Percentiles rank a stretch among this genome's conserved stretches.
Evolutionary conservation across 1,140 invertebrate species (phyloP).

Genomic region (Zaprionus ornatus): DNA sequence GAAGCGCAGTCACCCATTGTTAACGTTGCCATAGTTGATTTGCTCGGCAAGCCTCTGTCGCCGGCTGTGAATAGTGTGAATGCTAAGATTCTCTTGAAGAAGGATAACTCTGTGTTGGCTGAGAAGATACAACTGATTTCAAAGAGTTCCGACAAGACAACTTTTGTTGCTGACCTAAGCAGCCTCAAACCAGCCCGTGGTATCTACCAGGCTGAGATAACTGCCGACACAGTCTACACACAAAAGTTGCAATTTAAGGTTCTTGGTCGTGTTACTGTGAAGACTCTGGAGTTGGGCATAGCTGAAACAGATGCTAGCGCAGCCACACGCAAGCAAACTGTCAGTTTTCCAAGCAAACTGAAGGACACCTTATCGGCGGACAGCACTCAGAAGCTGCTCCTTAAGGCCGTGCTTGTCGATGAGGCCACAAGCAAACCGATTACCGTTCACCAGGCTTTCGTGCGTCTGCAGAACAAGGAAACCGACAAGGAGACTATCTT

Average conservation of each 20-base stretch:
- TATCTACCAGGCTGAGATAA: slow-evolving; percentile 92
- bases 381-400: slow-evolving; percentile 93
- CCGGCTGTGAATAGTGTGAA: slow-evolving; percentile 55
- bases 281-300: slow-evolving; percentile 94
- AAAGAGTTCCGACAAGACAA: slow-evolving; percentile 85
- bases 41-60: slow-evolving; percentile 91
- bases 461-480: slow-evolving; percentile 89
- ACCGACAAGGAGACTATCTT: slow-evolving; percentile 94
- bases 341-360: slow-evolving; percentile 90
- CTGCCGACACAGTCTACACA: slow-evolving; percentile 87
- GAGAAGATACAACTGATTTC: slow-evolving; percentile 70
- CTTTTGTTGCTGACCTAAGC: slow-evolving; percentile 92
- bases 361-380: slow-evolving; percentile 90
- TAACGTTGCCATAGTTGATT: slow-evolving; percentile 91
- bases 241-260: slow-evolving; percentile 89
- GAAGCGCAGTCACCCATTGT: slow-evolving; percentile 89
- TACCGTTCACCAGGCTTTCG: slow-evolving; percentile 96
- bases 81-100: slow-evolving; percentile 68
- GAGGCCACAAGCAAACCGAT: slow-evolving; percentile 87
- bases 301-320: slow-evolving; percentile 94
- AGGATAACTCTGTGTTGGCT: slow-evolving; percentile 66
- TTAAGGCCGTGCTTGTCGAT: slow-evolving; percentile 93
- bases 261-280: slow-evolving; percentile 89
- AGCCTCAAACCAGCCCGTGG: slow-evolving; percentile 92
- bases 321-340: slow-evolving; percentile 90